Evolutionary conservation across 1,140 invertebrate genomes (phyloP).

Genomic region (Drosophila persimilis): DNA sequence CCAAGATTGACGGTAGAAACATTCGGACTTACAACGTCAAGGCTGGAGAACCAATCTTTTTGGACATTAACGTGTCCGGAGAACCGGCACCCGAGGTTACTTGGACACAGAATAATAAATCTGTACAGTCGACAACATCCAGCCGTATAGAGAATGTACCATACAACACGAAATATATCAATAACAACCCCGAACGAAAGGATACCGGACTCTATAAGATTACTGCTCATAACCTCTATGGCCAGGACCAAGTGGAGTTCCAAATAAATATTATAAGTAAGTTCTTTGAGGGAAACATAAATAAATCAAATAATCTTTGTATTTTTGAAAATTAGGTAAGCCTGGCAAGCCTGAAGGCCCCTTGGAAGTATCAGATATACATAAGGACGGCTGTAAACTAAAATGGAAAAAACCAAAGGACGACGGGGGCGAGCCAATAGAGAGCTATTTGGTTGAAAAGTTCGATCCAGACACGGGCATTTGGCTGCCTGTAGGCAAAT

Average conservation of each 20-base stretch:
- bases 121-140: conserved; percentile 84
- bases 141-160: conserved; percentile 92
- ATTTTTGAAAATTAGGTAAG: conserved; percentile 86
- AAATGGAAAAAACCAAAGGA: conserved; percentile 99
- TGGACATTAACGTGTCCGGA: conserved; percentile 96
- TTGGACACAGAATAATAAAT: conserved; percentile 87
- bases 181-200: conserved; percentile 91
- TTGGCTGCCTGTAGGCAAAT: conserved; percentile 94
- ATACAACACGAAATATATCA: conserved; percentile 93
- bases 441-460: conserved; percentile 98
- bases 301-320: not conserved
- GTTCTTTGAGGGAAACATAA: conserved; percentile 49
- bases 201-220: conserved; percentile 95
- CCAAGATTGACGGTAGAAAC: conserved; percentile 95
- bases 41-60: conserved; percentile 93
- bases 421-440: conserved; percentile 97
- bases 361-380: conserved; percentile 96
- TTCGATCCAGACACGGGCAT: conserved; percentile 95
- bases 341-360: conserved; percentile 97
- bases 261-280: conserved; percentile 95
- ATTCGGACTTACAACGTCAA: conserved; percentile 93
- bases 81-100: conserved; percentile 94
- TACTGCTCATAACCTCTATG: conserved; percentile 92
- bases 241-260: conserved; percentile 94
- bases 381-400: conserved; percentile 97